Base-by-base conservation (phyloP, 2,113 vertebrate species). In the Periophthalmodon schlosseri region DNA sequence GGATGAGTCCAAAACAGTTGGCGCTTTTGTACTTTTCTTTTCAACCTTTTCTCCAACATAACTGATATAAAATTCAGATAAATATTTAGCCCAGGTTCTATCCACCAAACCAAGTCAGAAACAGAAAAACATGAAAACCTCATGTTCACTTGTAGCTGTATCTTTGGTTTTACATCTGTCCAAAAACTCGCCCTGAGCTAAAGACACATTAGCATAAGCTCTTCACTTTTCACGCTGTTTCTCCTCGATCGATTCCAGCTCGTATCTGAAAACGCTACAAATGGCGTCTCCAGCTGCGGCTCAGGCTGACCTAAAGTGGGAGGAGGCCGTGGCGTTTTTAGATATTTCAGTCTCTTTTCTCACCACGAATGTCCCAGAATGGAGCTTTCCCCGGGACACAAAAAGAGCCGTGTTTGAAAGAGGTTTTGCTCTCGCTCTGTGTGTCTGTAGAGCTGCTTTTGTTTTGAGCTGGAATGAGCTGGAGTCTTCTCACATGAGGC, bases 281-380 rank as follows among this genome's bases (percentile, higher is more conserved):
- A 39, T 73, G 71, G 78, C 64, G 33, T 74, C 76, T 69, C 24
- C 33, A 76, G 70, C 75, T 72, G 72, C 33, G 54, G 69, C 63
- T 34, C 69, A 77, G 52, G 21, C n/a, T 87, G 76, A 87, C 87
- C 73, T 73, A 15, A 57, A 67, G 86, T 81, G 72, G 75, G 81
- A 81, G 82, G 74, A 79, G 52, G 74, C 14, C 9, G 34, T 28
- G 0, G 11, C 57, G 3, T 49, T 49, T 49, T 49, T 49, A 14
- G 14, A 47, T 50, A 8, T 50, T 50, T 18, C 15, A 0, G 16
- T 65, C 14, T 21, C 57, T 72, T 76, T 75, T 80, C 76, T 44
- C 83, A 72, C 46, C 74, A 75, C 23, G 4, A 28, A 23, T 24
- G n/a, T 24, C 75, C 73, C 56, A 50, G 33, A 85, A 80, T 72